phyloP scores from a whole-genome alignment of 2,797 vertebrate genomes.

The Atherinosoma microstoma region DNA sequence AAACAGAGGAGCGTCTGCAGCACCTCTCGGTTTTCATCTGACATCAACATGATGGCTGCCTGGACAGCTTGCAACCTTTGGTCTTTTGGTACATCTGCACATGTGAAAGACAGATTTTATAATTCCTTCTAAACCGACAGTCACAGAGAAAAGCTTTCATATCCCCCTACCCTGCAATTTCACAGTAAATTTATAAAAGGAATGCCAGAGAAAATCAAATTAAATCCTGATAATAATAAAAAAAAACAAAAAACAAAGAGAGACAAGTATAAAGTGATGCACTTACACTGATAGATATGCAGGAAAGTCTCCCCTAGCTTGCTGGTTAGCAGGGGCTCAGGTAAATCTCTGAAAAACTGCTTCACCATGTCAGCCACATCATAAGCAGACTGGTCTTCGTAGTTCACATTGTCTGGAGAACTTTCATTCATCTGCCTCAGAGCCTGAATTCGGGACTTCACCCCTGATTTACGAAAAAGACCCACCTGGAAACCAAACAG shows the following conservation, averaged over 20 bases:
- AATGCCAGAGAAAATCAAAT: not conserved
- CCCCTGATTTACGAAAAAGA: constrained; percentile 96
- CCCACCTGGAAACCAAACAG: constrained; percentile 87
- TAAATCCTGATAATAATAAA: not conserved
- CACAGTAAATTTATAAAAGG: not conserved
- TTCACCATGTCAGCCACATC: constrained; percentile 99
- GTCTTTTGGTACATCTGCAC: constrained; percentile 93
- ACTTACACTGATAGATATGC: constrained; percentile 98
- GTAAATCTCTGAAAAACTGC: constrained; percentile 97
- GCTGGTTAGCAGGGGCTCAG: constrained; percentile 95
- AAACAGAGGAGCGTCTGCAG: constrained; percentile 95
- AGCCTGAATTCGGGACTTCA: constrained; percentile 96
- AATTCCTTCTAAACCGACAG: constrained; percentile 7
- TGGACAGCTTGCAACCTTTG: constrained; percentile 94
- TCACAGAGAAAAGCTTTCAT: not conserved
- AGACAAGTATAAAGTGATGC: not conserved
- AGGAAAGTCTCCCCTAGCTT: constrained; percentile 98
- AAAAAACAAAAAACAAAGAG: not conserved
- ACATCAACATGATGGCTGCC: constrained; percentile 95
- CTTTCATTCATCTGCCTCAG: constrained; percentile 95
- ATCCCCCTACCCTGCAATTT: not conserved
- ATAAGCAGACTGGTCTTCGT: constrained; percentile 95
- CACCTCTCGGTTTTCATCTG: constrained; percentile 95
- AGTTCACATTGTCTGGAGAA: constrained; percentile 92
- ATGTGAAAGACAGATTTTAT: constrained; percentile 16